Percentiles rank a stretch among this genome's conserved stretches.
Evolutionary conservation across 2,888 invertebrate genomes (phyloP).

Genomic region (Eristalis pertinax): DNA sequence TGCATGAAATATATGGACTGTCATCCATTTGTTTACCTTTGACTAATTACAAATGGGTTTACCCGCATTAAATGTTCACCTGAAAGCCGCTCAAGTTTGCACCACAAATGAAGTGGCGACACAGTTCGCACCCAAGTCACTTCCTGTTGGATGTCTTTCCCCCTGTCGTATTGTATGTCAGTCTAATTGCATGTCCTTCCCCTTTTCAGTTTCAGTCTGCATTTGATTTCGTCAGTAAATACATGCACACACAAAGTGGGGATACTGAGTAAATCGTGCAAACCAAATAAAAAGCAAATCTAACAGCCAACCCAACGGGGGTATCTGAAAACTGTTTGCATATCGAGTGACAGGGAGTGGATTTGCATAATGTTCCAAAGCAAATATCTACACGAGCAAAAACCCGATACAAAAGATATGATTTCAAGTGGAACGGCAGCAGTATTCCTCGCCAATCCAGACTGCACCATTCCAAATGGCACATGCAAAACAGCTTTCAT

Average conservation of each 20-base stretch:
- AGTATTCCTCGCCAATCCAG: not conserved
- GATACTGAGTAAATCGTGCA: slow-evolving; percentile 43
- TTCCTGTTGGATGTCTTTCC: slow-evolving; percentile 44
- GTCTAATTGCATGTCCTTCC: slow-evolving; percentile 65
- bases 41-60: slow-evolving; percentile 28
- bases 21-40: not conserved
- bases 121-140: slow-evolving; percentile 55
- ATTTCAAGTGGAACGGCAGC: slow-evolving; percentile 33
- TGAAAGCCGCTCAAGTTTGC: slow-evolving; percentile 36
- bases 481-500: slow-evolving; percentile 59
- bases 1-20: not conserved
- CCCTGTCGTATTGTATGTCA: slow-evolving; percentile 34
- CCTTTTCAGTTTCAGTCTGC: not conserved
- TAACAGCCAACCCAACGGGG: not conserved
- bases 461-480: slow-evolving; percentile 9
- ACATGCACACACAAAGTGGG: slow-evolving; percentile 1
- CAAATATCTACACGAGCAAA: slow-evolving; percentile 1
- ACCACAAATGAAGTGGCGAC: slow-evolving; percentile 32
- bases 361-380: slow-evolving; percentile 55
- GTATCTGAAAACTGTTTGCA: slow-evolving; percentile 62
- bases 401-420: slow-evolving; percentile 8
- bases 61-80: slow-evolving; percentile 25
- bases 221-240: slow-evolving; percentile 28
- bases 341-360: slow-evolving; percentile 55
- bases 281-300: slow-evolving; percentile 12